These are phyloP conservation scores for Xanthorhoe spadicearia DNA, from an alignment of 2,888 invertebrate genomes.

Conservation along the genomic window DNA sequence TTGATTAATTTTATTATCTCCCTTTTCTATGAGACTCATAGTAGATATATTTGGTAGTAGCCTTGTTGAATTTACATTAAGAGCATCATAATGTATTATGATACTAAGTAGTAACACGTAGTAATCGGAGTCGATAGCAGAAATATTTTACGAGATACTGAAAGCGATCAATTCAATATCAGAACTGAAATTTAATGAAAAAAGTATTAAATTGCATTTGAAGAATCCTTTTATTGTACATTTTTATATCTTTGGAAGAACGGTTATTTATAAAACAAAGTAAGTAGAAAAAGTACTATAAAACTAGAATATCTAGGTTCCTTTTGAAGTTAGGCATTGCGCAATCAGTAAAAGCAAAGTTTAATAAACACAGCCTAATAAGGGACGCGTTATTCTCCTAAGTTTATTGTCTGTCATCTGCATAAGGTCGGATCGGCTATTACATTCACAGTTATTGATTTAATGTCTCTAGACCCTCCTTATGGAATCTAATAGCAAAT, in stretches of 20 bases:
- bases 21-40: not conserved
- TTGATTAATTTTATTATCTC: not conserved
- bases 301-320: not conserved
- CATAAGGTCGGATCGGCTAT: constrained; percentile 31
- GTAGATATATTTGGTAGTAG: too few relatives aligned
- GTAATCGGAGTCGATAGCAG: too few relatives aligned
- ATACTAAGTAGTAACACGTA: too few relatives aligned
- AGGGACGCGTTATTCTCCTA: constrained; percentile 32
- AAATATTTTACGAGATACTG: too few relatives aligned
- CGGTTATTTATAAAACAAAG: too few relatives aligned
- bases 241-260: too few relatives aligned
- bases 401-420: constrained; percentile 36
- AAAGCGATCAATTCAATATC: too few relatives aligned
- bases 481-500: constrained; percentile 25
- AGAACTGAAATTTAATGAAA: too few relatives aligned
- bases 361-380: constrained; percentile 38
- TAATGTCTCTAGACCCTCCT: constrained; percentile 14
- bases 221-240: not conserved
- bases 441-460: constrained; percentile 20
- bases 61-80: too few relatives aligned
- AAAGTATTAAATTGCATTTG: too few relatives aligned
- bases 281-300: too few relatives aligned
- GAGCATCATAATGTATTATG: too few relatives aligned
- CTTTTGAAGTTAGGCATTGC: not conserved
- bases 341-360: constrained; percentile 19